Conservation (phyloP, 2,888 invertebrate genomes). For the Operophtera brumata region DNA sequence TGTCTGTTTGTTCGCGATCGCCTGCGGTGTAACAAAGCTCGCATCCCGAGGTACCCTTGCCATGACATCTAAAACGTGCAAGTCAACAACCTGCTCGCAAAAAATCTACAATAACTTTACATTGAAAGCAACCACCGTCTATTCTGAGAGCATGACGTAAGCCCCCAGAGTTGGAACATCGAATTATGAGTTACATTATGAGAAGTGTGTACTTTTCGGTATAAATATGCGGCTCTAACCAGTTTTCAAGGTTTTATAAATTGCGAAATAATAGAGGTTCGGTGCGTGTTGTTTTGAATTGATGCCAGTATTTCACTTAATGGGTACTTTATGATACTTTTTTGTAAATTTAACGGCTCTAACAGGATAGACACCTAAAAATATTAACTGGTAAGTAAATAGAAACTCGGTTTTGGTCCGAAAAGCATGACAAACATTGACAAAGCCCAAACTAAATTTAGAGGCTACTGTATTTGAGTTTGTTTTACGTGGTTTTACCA, state of each 20-base stretch:
- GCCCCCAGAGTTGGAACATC: conserved; percentile 40
- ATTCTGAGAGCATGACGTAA: conserved; percentile 72
- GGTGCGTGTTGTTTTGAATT: conserved; percentile 14
- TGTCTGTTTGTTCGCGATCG: conserved; percentile 29
- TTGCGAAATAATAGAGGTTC: conserved; percentile 22
- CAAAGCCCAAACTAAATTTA: conserved; percentile 20
- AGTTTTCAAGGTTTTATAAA: conserved; percentile 39
- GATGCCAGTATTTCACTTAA: background rate
- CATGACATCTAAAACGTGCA: conserved; percentile 68
- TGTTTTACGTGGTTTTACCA: conserved; percentile 12
- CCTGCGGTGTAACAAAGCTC: conserved; percentile 35
- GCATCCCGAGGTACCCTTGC: conserved; percentile 61
- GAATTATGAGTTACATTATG: conserved; percentile 50
- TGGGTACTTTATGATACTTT: background rate
- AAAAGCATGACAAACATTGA: conserved; percentile 28
- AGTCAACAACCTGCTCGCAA: conserved; percentile 73
- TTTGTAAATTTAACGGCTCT: background rate
- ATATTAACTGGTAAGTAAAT: conserved; percentile 17
- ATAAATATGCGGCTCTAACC: conserved; percentile 35
- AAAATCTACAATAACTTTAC: conserved; percentile 70
- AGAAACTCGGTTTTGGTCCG: conserved; percentile 17
- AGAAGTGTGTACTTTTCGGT: conserved; percentile 41
- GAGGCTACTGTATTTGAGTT: conserved; percentile 21
- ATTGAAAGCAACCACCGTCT: conserved; percentile 64
- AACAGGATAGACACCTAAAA: conserved; percentile 1